Conservation (phyloP, 2,113 vertebrate genomes). For the Lagopus muta region DNA sequence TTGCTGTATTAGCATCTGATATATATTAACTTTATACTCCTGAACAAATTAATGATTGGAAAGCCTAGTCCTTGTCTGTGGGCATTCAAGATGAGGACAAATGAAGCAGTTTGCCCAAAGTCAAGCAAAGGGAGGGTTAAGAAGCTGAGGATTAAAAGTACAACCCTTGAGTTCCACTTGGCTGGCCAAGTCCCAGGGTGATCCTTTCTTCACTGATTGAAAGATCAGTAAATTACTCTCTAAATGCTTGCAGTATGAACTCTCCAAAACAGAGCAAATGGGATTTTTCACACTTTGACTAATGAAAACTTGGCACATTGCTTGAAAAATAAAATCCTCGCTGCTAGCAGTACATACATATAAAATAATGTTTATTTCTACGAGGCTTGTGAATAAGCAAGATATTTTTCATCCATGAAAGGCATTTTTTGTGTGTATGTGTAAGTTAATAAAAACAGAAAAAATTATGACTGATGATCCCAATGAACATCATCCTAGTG, state of each 20-base stretch:
- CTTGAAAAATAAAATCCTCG: slow-evolving; percentile 42
- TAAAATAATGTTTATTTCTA: slow-evolving; percentile 65
- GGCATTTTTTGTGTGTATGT: slow-evolving; percentile 43
- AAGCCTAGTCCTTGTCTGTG: slow-evolving; percentile 33
- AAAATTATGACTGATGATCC: slow-evolving; percentile 32
- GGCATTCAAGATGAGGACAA: slow-evolving; percentile 9
- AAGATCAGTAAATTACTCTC: slow-evolving; percentile 20
- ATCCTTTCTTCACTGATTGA: not conserved
- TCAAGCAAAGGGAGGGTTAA: not conserved
- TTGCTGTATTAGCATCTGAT: slow-evolving; percentile 20
- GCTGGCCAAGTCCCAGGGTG: not conserved
- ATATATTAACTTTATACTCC: slow-evolving; percentile 46
- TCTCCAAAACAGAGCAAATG: slow-evolving; percentile 51
- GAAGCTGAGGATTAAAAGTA: slow-evolving; percentile 14
- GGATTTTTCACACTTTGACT: slow-evolving; percentile 68
- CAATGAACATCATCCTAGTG: not conserved
- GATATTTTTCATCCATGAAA: slow-evolving; percentile 65
- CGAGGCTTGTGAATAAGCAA: slow-evolving; percentile 57
- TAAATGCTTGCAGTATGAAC: slow-evolving; percentile 23
- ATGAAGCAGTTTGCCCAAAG: slow-evolving; percentile 27
- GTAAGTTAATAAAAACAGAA: slow-evolving; percentile 43
- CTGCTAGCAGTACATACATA: slow-evolving; percentile 49
- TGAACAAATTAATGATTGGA: slow-evolving; percentile 57
- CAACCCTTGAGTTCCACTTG: not conserved
- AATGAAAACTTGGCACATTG: slow-evolving; percentile 64